Evolutionary conservation across 2,888 invertebrate genomes (phyloP).

Genomic region (Strigamia crassipes): DNA sequence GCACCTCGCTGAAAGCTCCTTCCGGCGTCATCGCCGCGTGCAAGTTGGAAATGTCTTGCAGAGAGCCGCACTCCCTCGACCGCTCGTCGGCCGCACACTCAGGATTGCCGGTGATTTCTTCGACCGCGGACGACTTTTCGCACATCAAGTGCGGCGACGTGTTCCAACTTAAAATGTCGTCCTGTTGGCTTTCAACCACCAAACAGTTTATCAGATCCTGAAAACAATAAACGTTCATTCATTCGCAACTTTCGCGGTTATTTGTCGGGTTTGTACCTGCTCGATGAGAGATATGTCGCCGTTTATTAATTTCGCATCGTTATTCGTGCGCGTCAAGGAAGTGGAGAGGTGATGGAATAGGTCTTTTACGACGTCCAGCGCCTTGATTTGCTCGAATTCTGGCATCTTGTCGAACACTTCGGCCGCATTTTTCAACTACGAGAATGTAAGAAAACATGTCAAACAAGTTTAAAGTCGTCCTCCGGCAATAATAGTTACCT

Average conservation of each 20-base stretch:
- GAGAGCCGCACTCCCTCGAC: not conserved
- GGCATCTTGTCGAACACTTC: conserved; percentile 7
- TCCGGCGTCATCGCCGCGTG: not conserved
- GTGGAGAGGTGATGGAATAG: not conserved
- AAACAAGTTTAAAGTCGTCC: not conserved
- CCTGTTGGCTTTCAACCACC: not conserved
- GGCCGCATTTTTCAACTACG: not conserved
- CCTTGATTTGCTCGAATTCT: not conserved
- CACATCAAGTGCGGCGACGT: not conserved
- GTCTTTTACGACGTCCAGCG: not conserved
- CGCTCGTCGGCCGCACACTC: not conserved
- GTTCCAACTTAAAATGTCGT: not conserved
- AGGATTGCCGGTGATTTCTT: not conserved
- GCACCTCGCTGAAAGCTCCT: not conserved
- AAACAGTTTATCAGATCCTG: not conserved
- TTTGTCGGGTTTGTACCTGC: not conserved
- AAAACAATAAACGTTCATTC: not conserved
- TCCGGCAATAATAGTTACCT: not conserved
- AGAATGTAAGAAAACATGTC: not conserved
- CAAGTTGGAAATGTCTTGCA: not conserved
- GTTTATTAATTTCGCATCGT: not conserved
- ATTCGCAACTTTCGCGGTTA: not conserved
- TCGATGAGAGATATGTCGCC: not conserved
- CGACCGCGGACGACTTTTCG: not conserved
- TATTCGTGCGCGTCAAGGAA: not conserved